A percentile compares a stretch with the other conserved stretches of the same genome.
Evolutionary conservation across 2,888 invertebrate genomes (phyloP).

Genomic region (Patella pellucida): DNA sequence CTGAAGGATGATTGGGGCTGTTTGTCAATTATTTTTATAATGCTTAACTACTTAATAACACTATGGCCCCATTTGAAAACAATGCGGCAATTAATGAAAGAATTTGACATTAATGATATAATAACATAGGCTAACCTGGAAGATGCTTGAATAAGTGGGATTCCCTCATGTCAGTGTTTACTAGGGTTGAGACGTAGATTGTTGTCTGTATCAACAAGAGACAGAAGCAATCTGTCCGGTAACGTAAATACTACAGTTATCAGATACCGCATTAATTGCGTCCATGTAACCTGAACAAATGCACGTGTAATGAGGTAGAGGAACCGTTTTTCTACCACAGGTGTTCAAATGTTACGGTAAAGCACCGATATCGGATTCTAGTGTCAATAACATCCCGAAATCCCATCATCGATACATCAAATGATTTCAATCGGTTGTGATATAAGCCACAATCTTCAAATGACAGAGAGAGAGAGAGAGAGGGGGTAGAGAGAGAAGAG

Average conservation of each 20-base stretch:
- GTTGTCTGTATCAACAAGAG: background rate
- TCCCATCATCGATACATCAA: too few species aligned
- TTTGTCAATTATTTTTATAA: slow-evolving; percentile 7
- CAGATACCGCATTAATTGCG: background rate
- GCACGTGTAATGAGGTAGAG: background rate
- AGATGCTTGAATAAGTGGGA: background rate
- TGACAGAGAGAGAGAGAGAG: too few species aligned
- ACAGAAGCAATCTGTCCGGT: background rate
- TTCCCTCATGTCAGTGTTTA: background rate
- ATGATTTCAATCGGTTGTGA: too few species aligned
- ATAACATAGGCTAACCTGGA: background rate
- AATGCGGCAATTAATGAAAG: slow-evolving; percentile 7
- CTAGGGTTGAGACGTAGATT: background rate
- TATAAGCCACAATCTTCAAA: too few species aligned
- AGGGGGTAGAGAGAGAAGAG: too few species aligned
- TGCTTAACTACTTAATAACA: slow-evolving; percentile 10
- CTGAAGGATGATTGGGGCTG: background rate
- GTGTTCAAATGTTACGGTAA: slow-evolving; percentile 1
- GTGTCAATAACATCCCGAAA: background rate
- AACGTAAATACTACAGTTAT: slow-evolving; percentile 4
- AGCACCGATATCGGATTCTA: background rate
- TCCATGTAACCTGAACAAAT: slow-evolving; percentile 7
- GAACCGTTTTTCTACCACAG: background rate
- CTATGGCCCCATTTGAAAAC: slow-evolving; percentile 9
- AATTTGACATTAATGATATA: slow-evolving; percentile 9